Evolutionary conservation across 2,888 invertebrate species (phyloP), one percentile per base, ranked within the genome.

Genomic region (Phortica okadai): DNA sequence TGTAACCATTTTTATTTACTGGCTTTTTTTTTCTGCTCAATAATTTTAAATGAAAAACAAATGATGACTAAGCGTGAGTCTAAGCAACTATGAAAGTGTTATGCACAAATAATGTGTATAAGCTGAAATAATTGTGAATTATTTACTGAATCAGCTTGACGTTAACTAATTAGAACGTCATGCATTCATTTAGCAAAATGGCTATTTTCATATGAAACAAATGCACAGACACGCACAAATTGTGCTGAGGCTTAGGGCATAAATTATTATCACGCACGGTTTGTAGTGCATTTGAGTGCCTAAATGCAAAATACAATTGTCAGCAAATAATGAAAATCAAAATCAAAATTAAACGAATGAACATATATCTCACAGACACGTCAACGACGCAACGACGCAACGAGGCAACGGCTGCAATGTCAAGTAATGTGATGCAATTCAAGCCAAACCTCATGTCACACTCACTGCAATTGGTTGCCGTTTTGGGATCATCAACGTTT

Each of bases 381-480:
- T 56, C 56, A 56, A 56, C 56, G 56, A 56, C 33, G 33, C 33
- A 33, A 33, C 33, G 4, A 33, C 33, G 50, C 50, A 50, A 59
- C 8, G 21, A n/a, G 56, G 11, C 56, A 56, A 62, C 62, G 62
- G 25, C 25, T 62, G 62, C 62, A 62, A 62, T 62, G 62, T 62
- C 62, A 62, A 62, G 62, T 21, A 62, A 62, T 25, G 16, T 25
- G 16, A 21, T 25, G 21, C 16, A 16, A 62, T 62, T 6, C 16
- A 62, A 25, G 62, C 56, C 56, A 16, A 56, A 16, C 14, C 62
- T 62, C 21, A 50, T 10, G 11, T 45, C 41, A 56, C 16, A 6
- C n/a, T 58, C 62, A 7, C 67, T 76, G 76, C 76, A 80, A 76
- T 72, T 64, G 77, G 50, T 42, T 67, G 50, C 42, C 50, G 74